phyloP scores from a whole-genome alignment of 1,140 invertebrate species.

The Heliconius hewitsoni region DNA sequence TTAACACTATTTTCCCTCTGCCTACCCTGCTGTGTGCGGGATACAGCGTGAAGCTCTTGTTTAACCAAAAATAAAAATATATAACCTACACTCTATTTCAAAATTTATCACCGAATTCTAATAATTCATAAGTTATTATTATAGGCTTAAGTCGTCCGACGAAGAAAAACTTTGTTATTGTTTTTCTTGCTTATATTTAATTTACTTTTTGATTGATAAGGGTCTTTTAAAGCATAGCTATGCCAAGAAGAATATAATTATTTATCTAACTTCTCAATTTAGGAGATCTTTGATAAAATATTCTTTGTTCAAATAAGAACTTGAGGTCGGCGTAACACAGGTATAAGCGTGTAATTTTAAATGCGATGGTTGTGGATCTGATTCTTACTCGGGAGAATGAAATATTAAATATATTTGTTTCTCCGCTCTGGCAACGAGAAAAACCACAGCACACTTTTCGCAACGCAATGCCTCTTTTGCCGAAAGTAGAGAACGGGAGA shows the following conservation, averaged over 20 bases:
- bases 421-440: too few relatives aligned
- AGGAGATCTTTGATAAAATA: not conserved
- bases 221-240: not conserved
- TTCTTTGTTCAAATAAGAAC: not conserved
- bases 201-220: not conserved
- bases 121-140: slow-evolving; percentile 3
- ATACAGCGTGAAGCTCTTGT: not conserved
- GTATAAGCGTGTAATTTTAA: too few relatives aligned
- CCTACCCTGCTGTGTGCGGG: too few relatives aligned
- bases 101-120: not conserved
- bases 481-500: too few relatives aligned
- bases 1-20: too few relatives aligned
- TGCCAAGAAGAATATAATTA: not conserved
- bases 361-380: too few relatives aligned
- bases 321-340: too few relatives aligned
- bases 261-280: not conserved
- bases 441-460: too few relatives aligned
- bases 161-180: not conserved
- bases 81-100: not conserved
- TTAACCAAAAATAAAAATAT: not conserved
- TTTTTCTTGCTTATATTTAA: slow-evolving; percentile 6
- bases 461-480: too few relatives aligned
- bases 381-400: too few relatives aligned
- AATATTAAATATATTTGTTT: too few relatives aligned
- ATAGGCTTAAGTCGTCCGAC: not conserved